Conservation (phyloP, 2,888 invertebrate species). For the Mellilla xanthometata region DNA sequence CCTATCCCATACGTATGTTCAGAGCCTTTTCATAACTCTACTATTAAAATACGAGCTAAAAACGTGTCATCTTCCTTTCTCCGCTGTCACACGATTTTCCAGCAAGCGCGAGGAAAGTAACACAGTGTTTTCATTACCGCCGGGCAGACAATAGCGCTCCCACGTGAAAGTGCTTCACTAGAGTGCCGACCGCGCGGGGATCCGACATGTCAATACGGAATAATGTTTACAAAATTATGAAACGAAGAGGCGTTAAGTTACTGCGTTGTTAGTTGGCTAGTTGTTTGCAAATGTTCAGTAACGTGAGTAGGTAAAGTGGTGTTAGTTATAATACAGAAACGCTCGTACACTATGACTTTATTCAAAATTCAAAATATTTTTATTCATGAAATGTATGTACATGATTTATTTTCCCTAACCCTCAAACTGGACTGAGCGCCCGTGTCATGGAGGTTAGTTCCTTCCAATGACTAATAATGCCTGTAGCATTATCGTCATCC, state of each 20-base stretch:
- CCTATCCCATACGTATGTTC: too few species aligned
- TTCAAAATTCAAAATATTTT: too few species aligned
- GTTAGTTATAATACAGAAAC: not conserved
- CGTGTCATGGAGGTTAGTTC: too few species aligned
- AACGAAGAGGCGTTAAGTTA: not conserved
- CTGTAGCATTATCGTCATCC: too few species aligned
- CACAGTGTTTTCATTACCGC: slow-evolving; percentile 42
- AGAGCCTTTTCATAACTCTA: too few species aligned
- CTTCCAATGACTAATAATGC: too few species aligned
- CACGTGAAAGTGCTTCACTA: slow-evolving; percentile 60
- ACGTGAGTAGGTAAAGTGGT: too few species aligned
- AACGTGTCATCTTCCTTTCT: slow-evolving; percentile 12
- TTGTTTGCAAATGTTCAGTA: not conserved
- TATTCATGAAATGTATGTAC: too few species aligned
- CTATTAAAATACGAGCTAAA: not conserved
- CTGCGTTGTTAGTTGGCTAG: not conserved
- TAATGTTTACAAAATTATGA: not conserved
- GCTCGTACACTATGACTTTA: too few species aligned
- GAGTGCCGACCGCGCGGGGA: slow-evolving; percentile 30
- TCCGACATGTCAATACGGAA: slow-evolving; percentile 19
- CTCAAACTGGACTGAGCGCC: too few species aligned
- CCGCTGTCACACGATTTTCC: slow-evolving; percentile 38
- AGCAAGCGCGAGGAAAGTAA: slow-evolving; percentile 50
- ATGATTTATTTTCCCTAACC: too few species aligned
- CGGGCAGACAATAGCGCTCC: slow-evolving; percentile 52